Percentiles rank a stretch among this genome's conserved stretches.
Conservation (phyloP, 2,888 invertebrate genomes). For the Incurvaria masculella region DNA sequence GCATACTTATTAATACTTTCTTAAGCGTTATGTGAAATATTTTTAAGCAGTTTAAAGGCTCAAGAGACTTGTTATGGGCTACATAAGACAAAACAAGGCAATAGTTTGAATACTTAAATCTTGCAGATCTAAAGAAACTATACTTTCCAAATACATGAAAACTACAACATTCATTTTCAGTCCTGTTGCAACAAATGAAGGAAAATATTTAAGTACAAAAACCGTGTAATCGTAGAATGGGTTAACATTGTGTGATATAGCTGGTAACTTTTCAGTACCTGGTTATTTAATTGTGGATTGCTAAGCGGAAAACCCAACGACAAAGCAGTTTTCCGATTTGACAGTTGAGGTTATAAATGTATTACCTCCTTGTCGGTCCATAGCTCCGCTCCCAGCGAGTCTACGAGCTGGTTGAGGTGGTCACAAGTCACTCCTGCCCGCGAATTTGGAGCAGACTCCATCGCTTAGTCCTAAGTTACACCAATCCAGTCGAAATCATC, state of each 20-base stretch:
- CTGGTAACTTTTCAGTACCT: neutral
- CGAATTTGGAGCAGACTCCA: too few relatives aligned
- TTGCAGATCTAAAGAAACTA: too few relatives aligned
- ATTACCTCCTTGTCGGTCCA: conserved; percentile 49
- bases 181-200: neutral
- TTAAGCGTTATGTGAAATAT: too few relatives aligned
- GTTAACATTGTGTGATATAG: neutral
- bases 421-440: conserved; percentile 50
- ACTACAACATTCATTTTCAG: too few relatives aligned
- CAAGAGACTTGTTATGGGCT: too few relatives aligned
- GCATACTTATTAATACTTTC: too few relatives aligned
- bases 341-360: conserved; percentile 37
- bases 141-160: too few relatives aligned
- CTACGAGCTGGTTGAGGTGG: conserved; percentile 43
- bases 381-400: conserved; percentile 37
- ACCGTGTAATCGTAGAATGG: neutral
- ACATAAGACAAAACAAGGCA: too few relatives aligned
- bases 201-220: neutral
- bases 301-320: neutral
- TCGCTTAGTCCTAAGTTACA: too few relatives aligned
- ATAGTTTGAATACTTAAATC: too few relatives aligned
- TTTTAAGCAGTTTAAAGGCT: too few relatives aligned
- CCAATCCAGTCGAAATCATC: too few relatives aligned
- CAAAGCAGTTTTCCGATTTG: neutral
- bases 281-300: neutral